Evolutionary conservation across 2,113 vertebrate species (phyloP).

Genomic region (Leucoraja erinaceus): DNA sequence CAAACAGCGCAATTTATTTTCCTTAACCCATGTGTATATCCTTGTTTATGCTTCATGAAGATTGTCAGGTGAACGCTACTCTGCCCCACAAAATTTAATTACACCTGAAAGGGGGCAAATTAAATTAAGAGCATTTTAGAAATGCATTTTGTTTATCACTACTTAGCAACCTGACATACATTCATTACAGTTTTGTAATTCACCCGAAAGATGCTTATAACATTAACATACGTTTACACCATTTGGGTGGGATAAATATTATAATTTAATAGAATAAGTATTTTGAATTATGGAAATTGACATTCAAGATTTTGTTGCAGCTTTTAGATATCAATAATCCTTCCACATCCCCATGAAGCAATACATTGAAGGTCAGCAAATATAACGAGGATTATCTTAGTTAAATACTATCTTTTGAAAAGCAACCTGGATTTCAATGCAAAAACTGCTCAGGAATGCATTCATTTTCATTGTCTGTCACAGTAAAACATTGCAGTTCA

Average conservation of each 20-base stretch:
- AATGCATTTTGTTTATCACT: background rate
- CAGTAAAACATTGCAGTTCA: background rate
- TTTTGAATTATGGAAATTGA: conserved; percentile 9
- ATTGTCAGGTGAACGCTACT: background rate
- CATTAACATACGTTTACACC: background rate
- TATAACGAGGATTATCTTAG: background rate
- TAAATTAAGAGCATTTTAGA: background rate
- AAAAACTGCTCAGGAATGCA: background rate
- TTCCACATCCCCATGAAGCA: background rate
- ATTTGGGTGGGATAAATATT: background rate
- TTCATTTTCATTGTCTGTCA: conserved; percentile 17
- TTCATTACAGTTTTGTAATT: background rate
- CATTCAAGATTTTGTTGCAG: background rate
- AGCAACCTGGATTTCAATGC: background rate
- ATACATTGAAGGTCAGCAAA: conserved; percentile 14
- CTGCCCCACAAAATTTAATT: background rate
- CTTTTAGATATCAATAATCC: background rate
- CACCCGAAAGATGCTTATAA: background rate
- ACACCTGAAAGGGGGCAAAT: background rate
- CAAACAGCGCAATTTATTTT: background rate
- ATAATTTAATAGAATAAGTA: background rate
- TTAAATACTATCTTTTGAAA: background rate
- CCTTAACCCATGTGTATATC: background rate
- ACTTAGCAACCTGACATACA: background rate
- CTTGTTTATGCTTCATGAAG: background rate